Evolutionary conservation across 1,140 invertebrate genomes (phyloP), one percentile per base, ranked within the genome.

Genomic region (Holcopasites calliopsidis): DNA sequence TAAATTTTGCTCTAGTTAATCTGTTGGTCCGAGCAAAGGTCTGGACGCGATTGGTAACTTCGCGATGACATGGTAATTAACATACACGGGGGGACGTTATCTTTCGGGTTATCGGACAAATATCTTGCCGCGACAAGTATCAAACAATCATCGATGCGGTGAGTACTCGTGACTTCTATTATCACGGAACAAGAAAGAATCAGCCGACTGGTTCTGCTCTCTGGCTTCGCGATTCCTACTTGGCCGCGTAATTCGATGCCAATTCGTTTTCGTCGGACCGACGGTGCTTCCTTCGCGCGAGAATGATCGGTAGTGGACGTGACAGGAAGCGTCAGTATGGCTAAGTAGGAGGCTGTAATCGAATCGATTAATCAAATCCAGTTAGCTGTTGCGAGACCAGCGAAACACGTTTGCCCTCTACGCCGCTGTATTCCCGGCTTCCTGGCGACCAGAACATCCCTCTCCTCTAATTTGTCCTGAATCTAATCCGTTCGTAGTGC

Each of bases 301-400:
- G 52, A 79, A 57, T 72, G 71, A 83, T 83, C 79, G 71, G 79
- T 82, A 79, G 72, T 50, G 44, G 42, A 42, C 21, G 47, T 44
- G 52, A 23, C 64, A 69, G 71, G 68, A 71, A 79, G 69, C 47
- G 61, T 47, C 64, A 47, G 55, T 54, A 68, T 60, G 55, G 28
- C 73, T 72, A 76, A 82, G 80, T 75, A 75, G 60, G 35, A 79
- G 54, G 52, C 77, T 66, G 55, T 69, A 76, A 80, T 35, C 77
- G 38, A 84, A 83, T 84, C 82, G 70, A 84, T 85, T 85, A 85
- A 84, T 83, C 68, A 84, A 83, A 84, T 83, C 78, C 76, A 83
- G 78, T 84, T 84, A 80, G 81, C 83, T 80, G 73, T 84, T 84
- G 80, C 28, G 57, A 57, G 61, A 52, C 71, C 26, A 60, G 31